Evolutionary conservation across 1,140 invertebrate genomes (phyloP), one percentile per base, ranked within the genome.

Genomic region (Nephila pilipes): DNA sequence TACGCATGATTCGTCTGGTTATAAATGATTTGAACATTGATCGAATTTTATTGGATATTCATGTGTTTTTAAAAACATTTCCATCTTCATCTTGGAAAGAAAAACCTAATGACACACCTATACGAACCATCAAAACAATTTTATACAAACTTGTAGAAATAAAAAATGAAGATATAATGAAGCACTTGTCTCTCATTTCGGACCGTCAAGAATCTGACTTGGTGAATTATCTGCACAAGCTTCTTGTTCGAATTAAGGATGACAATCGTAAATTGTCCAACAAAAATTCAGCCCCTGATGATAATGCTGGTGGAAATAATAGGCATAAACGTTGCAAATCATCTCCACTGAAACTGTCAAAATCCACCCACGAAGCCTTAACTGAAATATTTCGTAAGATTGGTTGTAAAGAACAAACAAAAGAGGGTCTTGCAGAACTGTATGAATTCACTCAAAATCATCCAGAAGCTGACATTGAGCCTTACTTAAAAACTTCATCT

Each of bases 311-410:
- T 93, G 93, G 95, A 58, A 63, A 87, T 95, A 92, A 95, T 95
- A 93, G 94, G 95, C 95, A 92, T 46, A 91, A 88, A 25, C 38
- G 91, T 87, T 92, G 63, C 88, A 94, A 87, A 94, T 93, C 94
- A 38, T 93, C 94, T 25, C 94, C 94, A 8, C 96, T 96, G 94
- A 95, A 96, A 63, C 94, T 98, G 65, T 97, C 97, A 1, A 97
- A 97, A 94, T 96, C 96, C 38, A 97, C 97, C 8, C 98, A 98
- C 95, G 98, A 98, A 92, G 97, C 97, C 94, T 95, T 99, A 87
- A 97, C 97, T 0, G 97, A 98, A 94, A 99, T 99, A 94, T 98
- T 99, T 94, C 98, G 98, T 95, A 97, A 99, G 94, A 99, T 99
- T 94, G 98, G 98, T 36, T 97, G 97, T 22, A 98, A 98, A 95